Evolutionary conservation across 2,888 invertebrate genomes (phyloP), one percentile per base, ranked within the genome.

Genomic region (Dynastes tityus): DNA sequence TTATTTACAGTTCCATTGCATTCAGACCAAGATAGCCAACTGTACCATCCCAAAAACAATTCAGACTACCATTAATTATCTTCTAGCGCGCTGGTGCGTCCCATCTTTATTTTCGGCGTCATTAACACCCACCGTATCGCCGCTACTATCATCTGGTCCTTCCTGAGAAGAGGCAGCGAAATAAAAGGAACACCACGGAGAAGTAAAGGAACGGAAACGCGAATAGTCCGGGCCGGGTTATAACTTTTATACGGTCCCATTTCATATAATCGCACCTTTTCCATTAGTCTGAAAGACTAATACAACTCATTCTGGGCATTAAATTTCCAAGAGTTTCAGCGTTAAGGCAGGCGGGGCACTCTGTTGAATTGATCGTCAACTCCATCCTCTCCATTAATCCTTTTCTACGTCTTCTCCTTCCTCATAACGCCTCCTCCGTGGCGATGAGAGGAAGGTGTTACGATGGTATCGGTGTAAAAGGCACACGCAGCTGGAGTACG

Each of bases 311-410:
- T 73, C 73, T 45, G 27, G 73, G 73, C 73, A 40, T 73, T 73
- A 73, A 73, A 73, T 73, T 73, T 58, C 73, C 58, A 73, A 58
- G 73, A 73, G 73, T 55, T 58, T 61, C 58, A 22, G 16, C 73
- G 58, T 58, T 73, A 58, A 40, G 73, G 73, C 45, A 11, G 45
- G 45, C 45, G 45, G 32, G 32, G 45, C 73, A 73, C 73, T 73
- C 73, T 16, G 58, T 22, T 55, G 73, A 58, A 73, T 73, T 58
- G 73, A 73, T 71, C 71, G 71, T 55, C 71, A 71, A 71, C 71
- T 71, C 55, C 71, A 55, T 73, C 73, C 73, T 73, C 73, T 58
- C 73, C 73, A 73, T 73, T 73, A 73, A 73, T 73, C 73, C 73
- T 73, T 73, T 37, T 73, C 58, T 22, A 45, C 73, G 37, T 73